Evolutionary conservation across 2,113 vertebrate genomes (phyloP), one percentile per base, ranked within the genome.

Genomic region (Lathamus discolor): DNA sequence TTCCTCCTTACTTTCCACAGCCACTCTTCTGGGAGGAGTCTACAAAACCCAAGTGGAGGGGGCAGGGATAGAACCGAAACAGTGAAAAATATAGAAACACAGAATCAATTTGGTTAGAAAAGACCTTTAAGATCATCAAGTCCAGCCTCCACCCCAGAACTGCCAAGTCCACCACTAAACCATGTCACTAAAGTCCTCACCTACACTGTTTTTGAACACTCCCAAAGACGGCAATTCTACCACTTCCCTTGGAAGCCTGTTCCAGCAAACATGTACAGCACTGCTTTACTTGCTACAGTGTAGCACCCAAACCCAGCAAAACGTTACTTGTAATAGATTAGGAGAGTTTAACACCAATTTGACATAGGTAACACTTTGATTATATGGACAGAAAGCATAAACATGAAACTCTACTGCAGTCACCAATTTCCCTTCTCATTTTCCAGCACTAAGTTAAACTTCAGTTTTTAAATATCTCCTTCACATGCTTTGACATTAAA

Each of bases 1-100:
- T 67, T 99, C 99, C 49, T 99, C 99, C 95, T 98, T 98, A 77
- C 88, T 97, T 81, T 99, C 99, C 88, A 98, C 85, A 12, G 97
- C 97, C 82, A 97, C 98, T 88, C 98, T 98, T 94, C 99, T 99
- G 35, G 97, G 96, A 77, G 98, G 97, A n/a, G 96, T 97, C 99
- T 99, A 86, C 52, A 97, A 88, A 96, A 91, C 49, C 62, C 92
- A 95, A 82, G 49, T 3, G 14, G 57, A 72, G 5, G 0, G 7
- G 31, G n/a, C 1, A 84, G 29, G 48, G 9, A 90, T 14, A 80
- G 23, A 63, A 70, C 4, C 3, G 2, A 35, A 46, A 44, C 10
- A 22, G 12, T 23, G 41, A 92, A 79, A 91, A 88, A 59, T 13
- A n/a, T 9, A 59, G 33, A 90, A 88, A 35, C 33, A n/a, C 57